Conservation (phyloP, 2,888 invertebrate genomes). For the Meiosimyza platycephala region DNA sequence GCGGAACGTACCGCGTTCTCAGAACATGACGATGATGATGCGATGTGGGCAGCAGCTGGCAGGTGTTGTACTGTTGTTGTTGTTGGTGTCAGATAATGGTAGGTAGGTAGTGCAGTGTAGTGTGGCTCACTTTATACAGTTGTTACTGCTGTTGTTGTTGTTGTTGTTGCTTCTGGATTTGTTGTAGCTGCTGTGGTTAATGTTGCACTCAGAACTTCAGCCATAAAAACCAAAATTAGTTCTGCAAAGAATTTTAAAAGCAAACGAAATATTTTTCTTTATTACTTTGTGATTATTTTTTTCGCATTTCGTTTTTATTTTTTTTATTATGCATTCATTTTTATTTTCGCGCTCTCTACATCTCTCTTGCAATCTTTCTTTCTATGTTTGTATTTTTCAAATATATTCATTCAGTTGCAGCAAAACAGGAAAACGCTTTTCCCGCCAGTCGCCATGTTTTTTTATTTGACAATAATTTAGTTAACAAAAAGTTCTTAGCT, state of each 20-base stretch:
- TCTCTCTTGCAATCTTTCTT: neutral
- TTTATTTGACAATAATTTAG: conserved; percentile 29
- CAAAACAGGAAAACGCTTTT: conserved; percentile 17
- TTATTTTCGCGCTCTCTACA: neutral
- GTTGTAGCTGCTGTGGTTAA: conserved; percentile 32
- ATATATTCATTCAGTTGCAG: conserved; percentile 38
- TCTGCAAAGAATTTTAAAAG: conserved; percentile 47
- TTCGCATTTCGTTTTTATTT: conserved; percentile 4
- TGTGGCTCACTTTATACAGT: no score
- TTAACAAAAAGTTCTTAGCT: conserved; percentile 16
- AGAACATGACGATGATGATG: conserved; percentile 9
- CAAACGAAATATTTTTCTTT: conserved; percentile 39
- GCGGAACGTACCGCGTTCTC: conserved; percentile 15
- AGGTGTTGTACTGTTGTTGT: neutral
- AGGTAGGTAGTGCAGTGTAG: conserved; percentile 7
- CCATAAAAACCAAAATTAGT: conserved; percentile 45
- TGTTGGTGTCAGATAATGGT: neutral
- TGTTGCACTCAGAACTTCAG: conserved; percentile 44
- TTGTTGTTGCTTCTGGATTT: neutral
- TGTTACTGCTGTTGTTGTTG: neutral
- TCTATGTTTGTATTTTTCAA: conserved; percentile 12
- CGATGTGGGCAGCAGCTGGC: neutral
- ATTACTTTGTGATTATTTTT: conserved; percentile 35
- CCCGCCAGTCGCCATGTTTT: conserved; percentile 1
- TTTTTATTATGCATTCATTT: conserved; percentile 19